phyloP scores from a whole-genome alignment of 2,888 invertebrate genomes.

The Leptopilina myrica region DNA sequence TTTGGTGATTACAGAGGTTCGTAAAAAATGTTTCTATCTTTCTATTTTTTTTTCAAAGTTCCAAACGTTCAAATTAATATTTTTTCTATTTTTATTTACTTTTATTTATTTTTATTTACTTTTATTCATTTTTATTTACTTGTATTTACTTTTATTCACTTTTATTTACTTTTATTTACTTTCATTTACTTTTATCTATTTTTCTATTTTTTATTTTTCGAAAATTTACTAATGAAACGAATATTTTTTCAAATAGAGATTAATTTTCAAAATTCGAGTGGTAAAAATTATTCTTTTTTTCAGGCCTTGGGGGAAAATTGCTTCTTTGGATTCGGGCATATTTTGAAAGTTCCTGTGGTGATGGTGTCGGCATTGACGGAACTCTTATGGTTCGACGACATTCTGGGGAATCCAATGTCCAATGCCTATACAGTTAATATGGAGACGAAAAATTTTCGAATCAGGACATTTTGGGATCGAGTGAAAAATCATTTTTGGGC shows the following conservation, averaged over 20 bases:
- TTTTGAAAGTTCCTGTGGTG: constrained; percentile 60
- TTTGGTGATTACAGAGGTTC: constrained; percentile 59
- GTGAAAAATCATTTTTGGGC: constrained; percentile 41
- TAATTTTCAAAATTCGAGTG: no score
- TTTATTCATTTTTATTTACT: no score
- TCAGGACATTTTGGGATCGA: constrained; percentile 49
- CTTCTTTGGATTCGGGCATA: constrained; percentile 61
- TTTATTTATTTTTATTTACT: no score
- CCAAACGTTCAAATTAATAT: no score
- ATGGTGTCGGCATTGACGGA: constrained; percentile 49
- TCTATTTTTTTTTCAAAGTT: no score
- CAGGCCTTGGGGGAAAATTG: constrained; percentile 59
- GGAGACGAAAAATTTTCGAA: constrained; percentile 8
- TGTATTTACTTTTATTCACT: no score
- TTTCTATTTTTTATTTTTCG: no score
- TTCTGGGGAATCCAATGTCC: constrained; percentile 58
- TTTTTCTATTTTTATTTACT: no score
- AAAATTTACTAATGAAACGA: no score
- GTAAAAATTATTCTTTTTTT: not conserved
- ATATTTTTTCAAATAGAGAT: no score
- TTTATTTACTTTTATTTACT: no score
- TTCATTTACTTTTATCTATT: no score
- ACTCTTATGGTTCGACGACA: constrained; percentile 54
- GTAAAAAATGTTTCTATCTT: constrained; percentile 13
- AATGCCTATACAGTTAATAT: constrained; percentile 50